phyloP scores from a whole-genome alignment of 1,140 invertebrate species.

The Tetramorium simillimum region DNA sequence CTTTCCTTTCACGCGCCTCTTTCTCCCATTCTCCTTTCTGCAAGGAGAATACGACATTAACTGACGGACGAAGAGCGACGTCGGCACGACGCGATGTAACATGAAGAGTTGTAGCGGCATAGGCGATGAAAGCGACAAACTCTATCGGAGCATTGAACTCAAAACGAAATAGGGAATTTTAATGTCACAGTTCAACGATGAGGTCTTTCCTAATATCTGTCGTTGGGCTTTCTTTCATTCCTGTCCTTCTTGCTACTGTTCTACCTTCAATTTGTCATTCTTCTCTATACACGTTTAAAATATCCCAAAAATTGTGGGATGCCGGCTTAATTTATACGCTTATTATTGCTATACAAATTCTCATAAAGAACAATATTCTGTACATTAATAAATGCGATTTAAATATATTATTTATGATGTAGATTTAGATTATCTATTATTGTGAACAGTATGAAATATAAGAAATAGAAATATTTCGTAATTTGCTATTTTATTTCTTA shows the following conservation, averaged over 20 bases:
- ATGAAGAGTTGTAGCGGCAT: background rate
- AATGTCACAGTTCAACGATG: constrained; percentile 74
- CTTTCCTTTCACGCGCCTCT: constrained; percentile 43
- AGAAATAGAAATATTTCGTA: background rate
- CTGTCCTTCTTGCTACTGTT: constrained; percentile 19
- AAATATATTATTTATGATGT: background rate
- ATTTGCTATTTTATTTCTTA: too few relatives aligned
- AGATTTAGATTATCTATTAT: background rate
- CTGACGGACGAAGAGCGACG: constrained; percentile 65
- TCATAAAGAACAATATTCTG: background rate
- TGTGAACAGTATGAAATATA: background rate
- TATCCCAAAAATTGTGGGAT: constrained; percentile 57
- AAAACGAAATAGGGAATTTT: constrained; percentile 80
- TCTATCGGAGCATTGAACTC: constrained; percentile 70
- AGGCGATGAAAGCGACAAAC: constrained; percentile 67
- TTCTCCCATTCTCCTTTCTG: constrained; percentile 62
- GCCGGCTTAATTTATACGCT: background rate
- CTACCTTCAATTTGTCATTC: constrained; percentile 2
- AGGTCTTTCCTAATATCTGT: constrained; percentile 68
- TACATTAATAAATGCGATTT: background rate
- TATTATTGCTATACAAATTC: background rate
- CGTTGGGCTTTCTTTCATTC: constrained; percentile 7
- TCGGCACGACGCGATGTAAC: background rate
- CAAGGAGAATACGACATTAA: constrained; percentile 77
- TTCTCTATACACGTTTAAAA: constrained; percentile 61